Evolutionary conservation across 2,888 invertebrate genomes (phyloP).

Genomic region (Tolmerus cingulatus): DNA sequence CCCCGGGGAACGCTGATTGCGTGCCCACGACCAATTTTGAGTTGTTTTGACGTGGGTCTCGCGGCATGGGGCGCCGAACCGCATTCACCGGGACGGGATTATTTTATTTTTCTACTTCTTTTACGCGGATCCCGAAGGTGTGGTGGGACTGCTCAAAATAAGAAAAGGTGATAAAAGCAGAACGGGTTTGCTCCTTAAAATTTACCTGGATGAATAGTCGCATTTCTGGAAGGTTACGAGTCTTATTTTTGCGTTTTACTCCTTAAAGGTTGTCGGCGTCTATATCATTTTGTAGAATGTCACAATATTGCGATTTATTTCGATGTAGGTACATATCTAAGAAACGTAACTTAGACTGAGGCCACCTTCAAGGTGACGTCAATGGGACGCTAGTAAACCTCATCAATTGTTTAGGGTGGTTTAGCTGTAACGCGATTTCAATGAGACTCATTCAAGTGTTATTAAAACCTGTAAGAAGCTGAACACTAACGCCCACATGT

Average conservation of each 20-base stretch:
- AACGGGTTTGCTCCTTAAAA: neutral
- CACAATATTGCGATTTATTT: neutral
- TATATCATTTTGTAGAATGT: neutral
- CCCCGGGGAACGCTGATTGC: neutral
- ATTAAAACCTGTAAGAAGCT: neutral
- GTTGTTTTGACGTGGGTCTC: slow-evolving; percentile 14
- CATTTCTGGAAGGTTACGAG: neutral
- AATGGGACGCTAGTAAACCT: neutral
- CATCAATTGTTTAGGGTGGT: neutral
- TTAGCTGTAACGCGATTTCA: neutral
- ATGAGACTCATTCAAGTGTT: neutral
- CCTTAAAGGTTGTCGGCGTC: neutral
- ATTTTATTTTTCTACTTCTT: neutral
- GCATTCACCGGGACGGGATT: neutral
- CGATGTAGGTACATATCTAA: neutral
- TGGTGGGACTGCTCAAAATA: neutral
- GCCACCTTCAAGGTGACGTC: neutral
- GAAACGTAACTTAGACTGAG: neutral
- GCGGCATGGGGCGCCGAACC: neutral
- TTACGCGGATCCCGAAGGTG: neutral
- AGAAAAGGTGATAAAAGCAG: neutral
- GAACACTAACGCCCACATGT: neutral
- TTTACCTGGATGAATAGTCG: neutral
- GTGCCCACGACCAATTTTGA: slow-evolving; percentile 6
- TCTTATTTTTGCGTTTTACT: neutral